These are phyloP conservation scores for Catagonus wagneri DNA, from an alignment of 2,113 vertebrate species.

Conservation along the genomic window DNA sequence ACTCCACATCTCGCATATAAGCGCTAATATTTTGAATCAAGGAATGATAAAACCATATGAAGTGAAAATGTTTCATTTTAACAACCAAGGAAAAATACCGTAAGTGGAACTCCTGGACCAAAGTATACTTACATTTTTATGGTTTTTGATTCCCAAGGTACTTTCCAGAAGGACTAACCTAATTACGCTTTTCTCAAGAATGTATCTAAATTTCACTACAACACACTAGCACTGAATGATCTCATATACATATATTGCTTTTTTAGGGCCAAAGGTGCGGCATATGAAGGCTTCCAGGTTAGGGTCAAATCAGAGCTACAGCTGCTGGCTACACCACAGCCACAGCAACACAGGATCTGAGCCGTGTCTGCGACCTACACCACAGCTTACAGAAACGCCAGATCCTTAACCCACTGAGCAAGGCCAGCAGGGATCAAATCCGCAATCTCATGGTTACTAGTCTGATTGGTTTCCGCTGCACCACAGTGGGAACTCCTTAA, in stretches of 20 bases:
- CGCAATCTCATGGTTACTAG: no score
- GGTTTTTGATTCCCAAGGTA: conserved; percentile 18
- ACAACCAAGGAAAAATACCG: conserved; percentile 23
- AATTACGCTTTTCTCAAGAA: conserved; percentile 32
- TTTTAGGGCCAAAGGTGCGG: no score
- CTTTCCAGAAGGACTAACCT: conserved; percentile 50
- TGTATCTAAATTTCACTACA: background rate
- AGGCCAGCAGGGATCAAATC: no score
- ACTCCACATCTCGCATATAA: background rate
- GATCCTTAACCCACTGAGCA: no score
- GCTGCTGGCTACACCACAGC: no score
- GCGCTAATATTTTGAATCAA: conserved; percentile 52
- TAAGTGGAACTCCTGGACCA: background rate
- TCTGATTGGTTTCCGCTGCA: no score
- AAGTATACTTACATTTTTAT: background rate
- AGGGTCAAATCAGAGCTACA: no score
- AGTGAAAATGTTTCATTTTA: background rate
- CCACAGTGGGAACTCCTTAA: background rate
- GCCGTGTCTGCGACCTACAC: no score
- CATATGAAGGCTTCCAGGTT: no score
- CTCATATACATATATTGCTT: background rate
- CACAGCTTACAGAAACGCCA: no score
- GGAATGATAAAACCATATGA: conserved; percentile 11
- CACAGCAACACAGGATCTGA: no score
- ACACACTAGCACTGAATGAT: background rate